These are phyloP conservation scores for Patella caerulea DNA, from an alignment of 2,888 invertebrate species.

Conservation along the genomic window DNA sequence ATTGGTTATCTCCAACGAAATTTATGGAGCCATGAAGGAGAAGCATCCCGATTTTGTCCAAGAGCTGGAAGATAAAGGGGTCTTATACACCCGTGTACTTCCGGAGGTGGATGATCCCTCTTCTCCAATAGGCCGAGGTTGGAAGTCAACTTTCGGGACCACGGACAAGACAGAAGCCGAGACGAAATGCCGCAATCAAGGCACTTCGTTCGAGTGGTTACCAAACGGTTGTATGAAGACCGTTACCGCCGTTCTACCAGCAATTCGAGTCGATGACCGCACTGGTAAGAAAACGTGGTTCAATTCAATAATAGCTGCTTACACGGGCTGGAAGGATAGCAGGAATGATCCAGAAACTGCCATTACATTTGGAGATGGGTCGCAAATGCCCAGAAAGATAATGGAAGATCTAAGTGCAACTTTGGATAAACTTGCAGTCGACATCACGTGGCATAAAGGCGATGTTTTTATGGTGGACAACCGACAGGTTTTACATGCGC, in stretches of 20 bases:
- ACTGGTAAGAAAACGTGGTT: constrained; percentile 58
- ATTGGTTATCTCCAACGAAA: constrained; percentile 47
- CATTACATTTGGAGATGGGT: constrained; percentile 54
- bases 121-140: constrained; percentile 60
- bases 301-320: constrained; percentile 59
- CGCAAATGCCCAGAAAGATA: constrained; percentile 46
- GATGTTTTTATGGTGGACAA: constrained; percentile 60
- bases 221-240: constrained; percentile 53
- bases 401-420: constrained; percentile 46
- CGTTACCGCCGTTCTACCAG: constrained; percentile 47
- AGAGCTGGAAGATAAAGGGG: constrained; percentile 43
- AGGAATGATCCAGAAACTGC: constrained; percentile 54
- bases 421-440: constrained; percentile 48
- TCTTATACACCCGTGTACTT: constrained; percentile 50
- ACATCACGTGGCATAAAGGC: constrained; percentile 51
- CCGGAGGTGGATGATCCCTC: constrained; percentile 53
- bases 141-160: constrained; percentile 57
- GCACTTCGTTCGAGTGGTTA: constrained; percentile 52
- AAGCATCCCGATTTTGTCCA: constrained; percentile 44
- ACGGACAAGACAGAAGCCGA: constrained; percentile 46
- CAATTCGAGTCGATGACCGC: constrained; percentile 44
- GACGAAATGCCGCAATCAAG: constrained; percentile 45
- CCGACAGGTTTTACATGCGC: constrained; percentile 50
- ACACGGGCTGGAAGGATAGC: constrained; percentile 54
- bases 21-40: constrained; percentile 44